These are phyloP conservation scores for Smittia sp. DNA, from an alignment of 2,888 invertebrate species.

Conservation along the genomic window DNA sequence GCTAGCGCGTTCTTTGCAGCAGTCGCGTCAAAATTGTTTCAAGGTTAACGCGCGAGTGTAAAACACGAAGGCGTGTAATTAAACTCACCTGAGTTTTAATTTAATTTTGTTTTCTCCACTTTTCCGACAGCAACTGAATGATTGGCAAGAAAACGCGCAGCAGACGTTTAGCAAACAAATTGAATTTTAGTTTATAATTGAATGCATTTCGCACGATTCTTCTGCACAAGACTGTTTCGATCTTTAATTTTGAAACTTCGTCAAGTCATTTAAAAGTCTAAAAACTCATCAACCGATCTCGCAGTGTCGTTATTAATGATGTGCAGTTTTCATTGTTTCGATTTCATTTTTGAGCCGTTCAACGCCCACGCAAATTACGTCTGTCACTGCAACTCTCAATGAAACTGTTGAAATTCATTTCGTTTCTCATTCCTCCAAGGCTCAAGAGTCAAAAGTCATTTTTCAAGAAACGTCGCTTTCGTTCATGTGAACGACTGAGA, in stretches of 20 bases:
- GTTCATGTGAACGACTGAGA: background rate
- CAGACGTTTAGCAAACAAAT: background rate
- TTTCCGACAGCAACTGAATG: background rate
- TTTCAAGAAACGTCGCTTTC: background rate
- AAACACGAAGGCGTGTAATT: slow-evolving; percentile 19
- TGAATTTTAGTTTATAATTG: slow-evolving; percentile 27
- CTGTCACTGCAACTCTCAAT: slow-evolving; percentile 19
- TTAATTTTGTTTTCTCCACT: slow-evolving; percentile 15
- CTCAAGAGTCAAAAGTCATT: slow-evolving; percentile 19
- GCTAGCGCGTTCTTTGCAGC: background rate
- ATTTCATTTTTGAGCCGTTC: background rate
- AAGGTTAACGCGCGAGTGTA: slow-evolving; percentile 2
- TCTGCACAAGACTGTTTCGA: background rate
- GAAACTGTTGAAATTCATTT: slow-evolving; percentile 12
- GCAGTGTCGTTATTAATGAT: slow-evolving; percentile 37
- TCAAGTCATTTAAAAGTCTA: background rate
- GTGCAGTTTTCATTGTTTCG: slow-evolving; percentile 38
- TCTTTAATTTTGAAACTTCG: background rate
- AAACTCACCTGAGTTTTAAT: slow-evolving; percentile 18
- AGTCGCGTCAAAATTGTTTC: slow-evolving; percentile 6
- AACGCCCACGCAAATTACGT: slow-evolving; percentile 20
- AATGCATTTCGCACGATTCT: slow-evolving; percentile 10
- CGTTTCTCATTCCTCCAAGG: background rate
- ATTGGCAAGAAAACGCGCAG: background rate
- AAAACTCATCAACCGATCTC: background rate